These are phyloP conservation scores for Diceros bicornis DNA, from an alignment of 2,797 vertebrate species.

Conservation along the genomic window DNA sequence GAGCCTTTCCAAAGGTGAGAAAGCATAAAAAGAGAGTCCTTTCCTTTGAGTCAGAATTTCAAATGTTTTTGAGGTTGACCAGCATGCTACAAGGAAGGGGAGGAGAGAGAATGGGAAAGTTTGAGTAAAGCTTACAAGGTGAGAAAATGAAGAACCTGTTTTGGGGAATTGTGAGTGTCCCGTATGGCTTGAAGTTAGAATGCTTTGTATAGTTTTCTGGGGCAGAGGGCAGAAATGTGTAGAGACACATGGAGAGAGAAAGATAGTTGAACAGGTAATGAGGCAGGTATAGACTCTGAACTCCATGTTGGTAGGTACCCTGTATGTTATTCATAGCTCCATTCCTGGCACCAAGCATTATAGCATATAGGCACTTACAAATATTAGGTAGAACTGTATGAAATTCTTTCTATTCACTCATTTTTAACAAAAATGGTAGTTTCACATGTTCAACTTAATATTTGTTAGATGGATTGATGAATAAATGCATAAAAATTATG, in stretches of 20 bases:
- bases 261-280: neutral
- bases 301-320: neutral
- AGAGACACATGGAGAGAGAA: neutral
- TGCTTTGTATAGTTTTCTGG: neutral
- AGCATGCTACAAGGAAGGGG: neutral
- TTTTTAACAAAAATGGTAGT: neutral
- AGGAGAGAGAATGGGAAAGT: neutral
- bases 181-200: neutral
- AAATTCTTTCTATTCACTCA: neutral
- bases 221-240: neutral
- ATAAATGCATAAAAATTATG: neutral
- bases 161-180: neutral
- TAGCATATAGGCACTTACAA: neutral
- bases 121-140: neutral
- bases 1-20: neutral
- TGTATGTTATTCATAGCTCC: neutral
- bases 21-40: neutral
- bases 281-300: neutral
- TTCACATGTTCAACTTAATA: neutral
- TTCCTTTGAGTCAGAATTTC: neutral
- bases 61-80: neutral
- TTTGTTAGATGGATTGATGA: neutral
- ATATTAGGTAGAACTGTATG: neutral
- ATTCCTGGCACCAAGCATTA: neutral
- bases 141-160: neutral